Base-by-base conservation (phyloP, 35 echinoderm and acorn worm genomes). In the Apostichopus parvimensis region DNA sequence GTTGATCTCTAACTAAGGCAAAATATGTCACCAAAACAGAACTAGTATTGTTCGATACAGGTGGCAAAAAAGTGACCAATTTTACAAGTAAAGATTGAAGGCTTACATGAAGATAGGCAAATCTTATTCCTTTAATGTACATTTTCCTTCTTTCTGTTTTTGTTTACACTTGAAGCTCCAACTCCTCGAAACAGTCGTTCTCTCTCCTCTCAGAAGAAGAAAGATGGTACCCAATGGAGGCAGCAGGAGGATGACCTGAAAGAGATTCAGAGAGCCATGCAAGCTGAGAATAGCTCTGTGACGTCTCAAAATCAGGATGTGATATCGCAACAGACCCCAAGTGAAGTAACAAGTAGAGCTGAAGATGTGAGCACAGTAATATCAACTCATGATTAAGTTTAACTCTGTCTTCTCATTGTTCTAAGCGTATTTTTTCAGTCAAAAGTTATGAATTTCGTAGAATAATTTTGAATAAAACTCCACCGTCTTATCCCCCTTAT, bases 211-310 rank as follows among this genome's bases (percentile, higher is more conserved):
- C 93, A 94, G 72, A 95, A 93, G 92, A 97, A 95, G 92, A 94
- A 86, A 57, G 87, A 82, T 4, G 92, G 86, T 18, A 88, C 57
- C n/a, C 54, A 56, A 15, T 91, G 76, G 82, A 85, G 92, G 8
- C 82, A 91, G 83, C 34, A 45, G 34, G 72, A 91, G 17, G 88
- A 90, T 8, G 93, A 97, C 80, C 24, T 95, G 26, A 78, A 86
- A 25, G 91, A 94, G 22, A 97, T 97, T 45, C 93, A 95, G 89
- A 90, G 66, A 65, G 96, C 96, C 15, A 97, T 97, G 81, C 23
- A 91, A 75, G 96, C 96, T 71, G 96, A 97, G 88, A 97, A 97
- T 57, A 24, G 71, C 59, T 93, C 93, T 34, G 77, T 94, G 4
- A 83, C 54, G 18, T 84, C 79, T 62, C 91, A 87, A 55, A 15